Percentiles rank a stretch among this genome's conserved stretches.
These are phyloP conservation scores for Leucoma salicis DNA, from an alignment of 2,888 invertebrate genomes.

Conservation along the genomic window DNA sequence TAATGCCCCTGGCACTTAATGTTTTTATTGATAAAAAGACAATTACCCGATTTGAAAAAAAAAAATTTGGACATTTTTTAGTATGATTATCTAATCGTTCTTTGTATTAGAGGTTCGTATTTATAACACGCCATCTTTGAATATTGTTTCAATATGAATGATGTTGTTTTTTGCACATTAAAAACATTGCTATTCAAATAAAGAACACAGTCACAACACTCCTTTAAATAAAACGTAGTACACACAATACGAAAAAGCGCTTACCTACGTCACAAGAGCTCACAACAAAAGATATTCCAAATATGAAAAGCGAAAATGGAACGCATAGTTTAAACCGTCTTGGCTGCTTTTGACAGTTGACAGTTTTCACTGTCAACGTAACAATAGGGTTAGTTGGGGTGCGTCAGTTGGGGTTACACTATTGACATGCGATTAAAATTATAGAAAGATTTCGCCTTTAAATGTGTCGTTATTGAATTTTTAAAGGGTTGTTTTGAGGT, in stretches of 20 bases:
- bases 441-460: slow-evolving; percentile 68
- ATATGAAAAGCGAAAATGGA: slow-evolving; percentile 69
- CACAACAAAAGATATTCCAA: slow-evolving; percentile 59
- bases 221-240: slow-evolving; percentile 36
- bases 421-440: slow-evolving; percentile 76
- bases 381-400: slow-evolving; percentile 76
- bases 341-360: slow-evolving; percentile 80
- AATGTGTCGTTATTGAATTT: slow-evolving; percentile 51
- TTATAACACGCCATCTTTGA: no score
- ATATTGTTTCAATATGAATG: no score
- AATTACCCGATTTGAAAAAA: no score
- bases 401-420: slow-evolving; percentile 60
- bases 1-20: no score
- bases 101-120: no score
- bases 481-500: slow-evolving; percentile 57
- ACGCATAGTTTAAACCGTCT: slow-evolving; percentile 79
- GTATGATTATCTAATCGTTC: no score
- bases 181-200: no score
- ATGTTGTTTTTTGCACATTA: no score
- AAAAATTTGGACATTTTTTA: no score
- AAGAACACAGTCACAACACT: slow-evolving; percentile 8
- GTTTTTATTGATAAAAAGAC: no score
- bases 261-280: slow-evolving; percentile 40
- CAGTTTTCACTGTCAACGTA: slow-evolving; percentile 75
- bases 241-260: slow-evolving; percentile 39